A percentile compares a stretch with the other conserved stretches of the same genome.
Evolutionary conservation across 2,888 invertebrate species (phyloP).

Genomic region (Cantharis lateralis): DNA sequence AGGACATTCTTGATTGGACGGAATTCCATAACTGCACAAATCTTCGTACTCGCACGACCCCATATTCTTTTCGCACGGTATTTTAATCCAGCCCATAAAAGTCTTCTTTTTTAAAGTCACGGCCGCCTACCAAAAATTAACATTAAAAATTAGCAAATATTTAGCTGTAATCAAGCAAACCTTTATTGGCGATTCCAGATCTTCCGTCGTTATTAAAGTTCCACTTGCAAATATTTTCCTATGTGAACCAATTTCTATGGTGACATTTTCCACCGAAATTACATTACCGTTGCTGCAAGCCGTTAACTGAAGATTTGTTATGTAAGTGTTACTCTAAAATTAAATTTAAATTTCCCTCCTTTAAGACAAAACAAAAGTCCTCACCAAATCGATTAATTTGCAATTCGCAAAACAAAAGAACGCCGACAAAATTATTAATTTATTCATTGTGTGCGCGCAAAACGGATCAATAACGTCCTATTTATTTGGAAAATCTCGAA

Average conservation of each 20-base stretch:
- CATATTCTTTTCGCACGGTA: slow-evolving; percentile 40
- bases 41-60: slow-evolving; percentile 41
- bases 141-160: not conserved
- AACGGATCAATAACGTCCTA: not conserved
- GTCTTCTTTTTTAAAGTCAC: slow-evolving; percentile 35
- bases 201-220: slow-evolving; percentile 30
- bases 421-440: not conserved
- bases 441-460: not conserved
- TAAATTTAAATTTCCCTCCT: not conserved
- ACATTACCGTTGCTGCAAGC: slow-evolving; percentile 19
- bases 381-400: not conserved
- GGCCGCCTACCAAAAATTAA: slow-evolving; percentile 30
- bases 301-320: slow-evolving; percentile 27
- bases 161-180: slow-evolving; percentile 1
- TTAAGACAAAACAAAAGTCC: not conserved
- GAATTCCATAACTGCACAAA: slow-evolving; percentile 38
- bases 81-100: slow-evolving; percentile 36
- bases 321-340: slow-evolving; percentile 18
- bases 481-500: not conserved
- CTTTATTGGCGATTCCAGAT: slow-evolving; percentile 35
- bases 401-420: not conserved
- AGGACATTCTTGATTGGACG: slow-evolving; percentile 36
- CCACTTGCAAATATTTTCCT: slow-evolving; percentile 32
- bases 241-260: slow-evolving; percentile 18
- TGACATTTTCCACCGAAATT: slow-evolving; percentile 27